Evolutionary conservation across 92 coral and sea anemone genomes (phyloP).

Genomic region (Siderastrea siderea): DNA sequence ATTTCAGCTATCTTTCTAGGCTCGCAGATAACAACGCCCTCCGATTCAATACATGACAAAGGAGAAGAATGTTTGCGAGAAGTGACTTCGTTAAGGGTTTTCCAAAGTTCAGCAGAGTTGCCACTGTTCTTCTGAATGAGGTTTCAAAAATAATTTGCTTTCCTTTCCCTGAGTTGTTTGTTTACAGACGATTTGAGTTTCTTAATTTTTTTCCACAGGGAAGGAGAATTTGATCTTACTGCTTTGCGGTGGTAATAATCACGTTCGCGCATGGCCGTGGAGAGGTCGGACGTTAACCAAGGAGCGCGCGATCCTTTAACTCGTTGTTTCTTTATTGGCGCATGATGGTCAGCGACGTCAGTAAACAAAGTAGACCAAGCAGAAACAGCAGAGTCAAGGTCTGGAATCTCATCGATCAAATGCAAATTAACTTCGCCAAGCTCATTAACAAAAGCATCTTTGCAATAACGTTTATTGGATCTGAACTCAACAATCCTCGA

Average conservation of each 20-base stretch:
- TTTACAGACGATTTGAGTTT: conserved; percentile 24
- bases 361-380: conserved; percentile 34
- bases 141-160: conserved; percentile 44
- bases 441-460: conserved; percentile 27
- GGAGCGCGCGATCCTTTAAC: conserved; percentile 22
- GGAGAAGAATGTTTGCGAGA: conserved; percentile 19
- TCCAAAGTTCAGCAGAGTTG: conserved; percentile 37
- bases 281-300: conserved; percentile 35
- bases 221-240: conserved; percentile 16
- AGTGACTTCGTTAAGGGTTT: conserved; percentile 46
- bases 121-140: conserved; percentile 28
- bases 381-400: conserved; percentile 36
- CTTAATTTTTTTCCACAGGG: conserved; percentile 35
- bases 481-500: conserved; percentile 47
- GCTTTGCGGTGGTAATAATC: conserved; percentile 48
- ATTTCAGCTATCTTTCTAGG: conserved; percentile 40
- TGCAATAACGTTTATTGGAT: conserved; percentile 37
- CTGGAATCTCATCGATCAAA: background rate
- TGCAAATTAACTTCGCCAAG: conserved; percentile 41
- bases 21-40: conserved; percentile 20
- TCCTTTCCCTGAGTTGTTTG: conserved; percentile 26
- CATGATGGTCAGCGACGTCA: conserved; percentile 37
- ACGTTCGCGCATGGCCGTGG: conserved; percentile 39
- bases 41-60: conserved; percentile 25
- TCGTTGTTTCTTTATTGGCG: conserved; percentile 28